Percentiles rank a stretch among this genome's conserved stretches.
These are phyloP conservation scores for Pholis gunnellus DNA, from an alignment of 2,113 vertebrate genomes.

Conservation along the genomic window DNA sequence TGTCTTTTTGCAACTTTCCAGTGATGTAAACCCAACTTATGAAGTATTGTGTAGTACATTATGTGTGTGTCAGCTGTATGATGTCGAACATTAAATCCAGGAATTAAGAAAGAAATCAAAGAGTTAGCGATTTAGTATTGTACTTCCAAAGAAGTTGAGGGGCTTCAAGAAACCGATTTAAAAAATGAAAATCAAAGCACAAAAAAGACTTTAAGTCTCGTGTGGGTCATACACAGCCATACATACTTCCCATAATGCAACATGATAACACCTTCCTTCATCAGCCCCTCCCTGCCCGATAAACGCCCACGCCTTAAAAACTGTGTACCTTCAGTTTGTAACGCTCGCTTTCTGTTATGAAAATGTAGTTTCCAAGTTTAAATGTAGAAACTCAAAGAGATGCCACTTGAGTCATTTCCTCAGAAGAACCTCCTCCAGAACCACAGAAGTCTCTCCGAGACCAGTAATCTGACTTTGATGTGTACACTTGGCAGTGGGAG, in stretches of 20 bases:
- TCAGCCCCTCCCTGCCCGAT: not conserved
- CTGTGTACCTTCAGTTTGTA: not conserved
- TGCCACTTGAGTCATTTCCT: slow-evolving; percentile 25
- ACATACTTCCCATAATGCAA: not conserved
- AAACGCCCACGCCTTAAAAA: slow-evolving; percentile 1
- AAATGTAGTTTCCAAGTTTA: not conserved
- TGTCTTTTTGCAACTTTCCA: too few species aligned
- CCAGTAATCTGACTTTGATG: not conserved
- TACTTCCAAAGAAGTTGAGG: not conserved
- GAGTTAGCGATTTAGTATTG: not conserved
- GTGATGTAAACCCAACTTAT: too few species aligned
- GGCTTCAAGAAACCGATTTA: too few species aligned
- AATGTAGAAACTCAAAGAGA: not conserved
- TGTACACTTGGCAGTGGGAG: not conserved
- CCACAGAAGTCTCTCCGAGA: slow-evolving; percentile 4
- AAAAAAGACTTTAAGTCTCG: not conserved
- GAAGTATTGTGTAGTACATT: too few species aligned
- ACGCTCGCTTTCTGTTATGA: not conserved
- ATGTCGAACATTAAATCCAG: not conserved
- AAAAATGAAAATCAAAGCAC: not conserved
- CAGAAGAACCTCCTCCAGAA: slow-evolving; percentile 11
- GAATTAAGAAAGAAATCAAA: not conserved
- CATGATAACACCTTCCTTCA: not conserved
- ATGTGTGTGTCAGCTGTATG: not conserved
- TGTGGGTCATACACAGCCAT: not conserved